These are phyloP conservation scores for Escarpia spicata DNA, from an alignment of 2,888 invertebrate genomes.

Conservation along the genomic window DNA sequence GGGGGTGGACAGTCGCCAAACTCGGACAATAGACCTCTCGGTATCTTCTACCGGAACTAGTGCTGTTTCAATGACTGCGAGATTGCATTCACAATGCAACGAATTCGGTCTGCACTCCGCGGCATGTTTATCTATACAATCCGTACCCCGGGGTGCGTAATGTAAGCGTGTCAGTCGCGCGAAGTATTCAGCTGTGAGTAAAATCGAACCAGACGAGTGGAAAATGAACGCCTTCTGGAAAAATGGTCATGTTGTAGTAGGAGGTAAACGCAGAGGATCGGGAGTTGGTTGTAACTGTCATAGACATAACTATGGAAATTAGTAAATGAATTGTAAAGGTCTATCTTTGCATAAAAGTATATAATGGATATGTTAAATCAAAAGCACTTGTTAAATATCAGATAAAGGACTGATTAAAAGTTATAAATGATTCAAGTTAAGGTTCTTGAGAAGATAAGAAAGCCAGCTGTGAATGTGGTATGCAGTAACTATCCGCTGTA, in stretches of 20 bases:
- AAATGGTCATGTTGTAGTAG: too few relatives aligned
- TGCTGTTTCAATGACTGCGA: background rate
- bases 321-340: too few relatives aligned
- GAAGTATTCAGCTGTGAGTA: background rate
- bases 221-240: background rate
- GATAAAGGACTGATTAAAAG: too few relatives aligned
- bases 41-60: background rate
- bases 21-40: background rate
- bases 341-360: too few relatives aligned
- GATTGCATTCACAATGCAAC: background rate
- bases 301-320: too few relatives aligned
- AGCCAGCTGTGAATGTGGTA: too few relatives aligned
- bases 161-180: background rate
- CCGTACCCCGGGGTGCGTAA: background rate
- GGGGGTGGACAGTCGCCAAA: background rate
- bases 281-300: background rate
- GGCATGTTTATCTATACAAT: background rate
- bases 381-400: too few relatives aligned
- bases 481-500: too few relatives aligned
- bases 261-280: background rate
- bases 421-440: too few relatives aligned
- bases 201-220: background rate
- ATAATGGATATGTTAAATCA: too few relatives aligned
- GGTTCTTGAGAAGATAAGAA: too few relatives aligned
- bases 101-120: background rate